phyloP scores from a whole-genome alignment of 2,888 invertebrate species.

The Alviniconcha strummeri region DNA sequence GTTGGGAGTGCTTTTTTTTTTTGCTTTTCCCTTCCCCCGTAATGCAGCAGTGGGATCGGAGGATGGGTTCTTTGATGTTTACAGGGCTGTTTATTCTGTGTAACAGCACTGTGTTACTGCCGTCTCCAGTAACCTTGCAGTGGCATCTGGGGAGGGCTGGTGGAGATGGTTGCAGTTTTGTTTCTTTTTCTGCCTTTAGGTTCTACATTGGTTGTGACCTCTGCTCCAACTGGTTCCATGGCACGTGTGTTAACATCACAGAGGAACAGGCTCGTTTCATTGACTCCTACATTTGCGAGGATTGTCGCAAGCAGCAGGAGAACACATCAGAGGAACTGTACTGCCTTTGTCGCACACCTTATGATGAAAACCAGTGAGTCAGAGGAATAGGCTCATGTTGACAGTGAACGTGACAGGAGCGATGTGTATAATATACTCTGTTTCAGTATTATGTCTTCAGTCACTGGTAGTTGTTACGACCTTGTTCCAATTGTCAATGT shows the following conservation, averaged over 20 bases:
- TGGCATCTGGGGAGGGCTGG: no score
- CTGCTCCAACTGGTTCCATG: slow-evolving; percentile 99
- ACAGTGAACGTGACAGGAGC: no score
- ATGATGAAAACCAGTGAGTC: slow-evolving; percentile 95
- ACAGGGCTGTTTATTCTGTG: no score
- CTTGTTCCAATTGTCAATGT: background rate
- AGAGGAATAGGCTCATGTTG: background rate
- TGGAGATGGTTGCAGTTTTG: no score
- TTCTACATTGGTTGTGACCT: slow-evolving; percentile 98
- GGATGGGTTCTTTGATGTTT: no score
- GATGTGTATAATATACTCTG: background rate
- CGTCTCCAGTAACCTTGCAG: no score
- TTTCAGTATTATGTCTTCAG: background rate
- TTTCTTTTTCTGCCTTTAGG: slow-evolving; percentile 74
- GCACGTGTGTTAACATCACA: slow-evolving; percentile 94
- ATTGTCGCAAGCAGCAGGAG: slow-evolving; percentile 72
- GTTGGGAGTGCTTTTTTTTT: no score
- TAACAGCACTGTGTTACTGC: no score
- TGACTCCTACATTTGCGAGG: slow-evolving; percentile 84
- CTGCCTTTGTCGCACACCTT: slow-evolving; percentile 96
- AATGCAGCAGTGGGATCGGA: no score
- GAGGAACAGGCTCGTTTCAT: slow-evolving; percentile 92
- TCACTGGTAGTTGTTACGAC: background rate
- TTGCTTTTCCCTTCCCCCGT: no score
- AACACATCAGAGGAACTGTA: slow-evolving; percentile 85